phyloP scores from a whole-genome alignment of 2,113 vertebrate genomes.

The Mola mola region DNA sequence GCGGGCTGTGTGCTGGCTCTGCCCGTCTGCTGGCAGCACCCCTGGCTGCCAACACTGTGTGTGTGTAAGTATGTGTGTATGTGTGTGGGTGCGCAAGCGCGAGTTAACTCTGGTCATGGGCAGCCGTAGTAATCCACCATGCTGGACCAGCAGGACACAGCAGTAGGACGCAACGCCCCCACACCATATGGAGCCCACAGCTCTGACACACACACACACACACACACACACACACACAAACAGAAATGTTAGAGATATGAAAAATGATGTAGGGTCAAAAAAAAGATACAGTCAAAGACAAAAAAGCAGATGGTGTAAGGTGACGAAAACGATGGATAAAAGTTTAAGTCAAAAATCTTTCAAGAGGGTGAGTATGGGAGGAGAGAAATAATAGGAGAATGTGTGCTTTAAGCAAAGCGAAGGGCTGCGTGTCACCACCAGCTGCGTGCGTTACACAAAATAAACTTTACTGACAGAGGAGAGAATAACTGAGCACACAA shows the following conservation, averaged over 20 bases:
- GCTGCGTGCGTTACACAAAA: conserved; percentile 48
- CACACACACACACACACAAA: conserved; percentile 2
- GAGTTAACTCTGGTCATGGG: conserved; percentile 66
- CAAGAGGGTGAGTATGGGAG: no score
- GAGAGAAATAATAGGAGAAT: no score
- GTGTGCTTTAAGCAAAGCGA: conserved; percentile 27
- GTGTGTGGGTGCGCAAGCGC: conserved; percentile 7
- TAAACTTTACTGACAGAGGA: conserved; percentile 62
- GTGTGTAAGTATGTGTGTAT: conserved; percentile 2
- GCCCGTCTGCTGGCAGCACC: conserved; percentile 66
- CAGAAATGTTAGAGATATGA: no score
- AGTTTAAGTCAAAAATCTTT: no score
- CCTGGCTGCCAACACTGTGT: conserved; percentile 47
- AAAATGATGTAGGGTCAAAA: no score
- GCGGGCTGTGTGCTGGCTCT: conserved; percentile 46
- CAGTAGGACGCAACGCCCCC: conserved; percentile 40
- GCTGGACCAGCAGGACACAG: conserved; percentile 61
- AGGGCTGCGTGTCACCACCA: conserved; percentile 79
- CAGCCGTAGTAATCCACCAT: conserved; percentile 41
- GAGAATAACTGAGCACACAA: no score
- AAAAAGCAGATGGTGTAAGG: no score
- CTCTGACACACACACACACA: conserved; percentile 13
- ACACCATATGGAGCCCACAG: conserved; percentile 69
- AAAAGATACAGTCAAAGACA: no score
- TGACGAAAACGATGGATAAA: no score